Evolutionary conservation across 2,888 invertebrate genomes (phyloP).

Genomic region (Agrotis puta): DNA sequence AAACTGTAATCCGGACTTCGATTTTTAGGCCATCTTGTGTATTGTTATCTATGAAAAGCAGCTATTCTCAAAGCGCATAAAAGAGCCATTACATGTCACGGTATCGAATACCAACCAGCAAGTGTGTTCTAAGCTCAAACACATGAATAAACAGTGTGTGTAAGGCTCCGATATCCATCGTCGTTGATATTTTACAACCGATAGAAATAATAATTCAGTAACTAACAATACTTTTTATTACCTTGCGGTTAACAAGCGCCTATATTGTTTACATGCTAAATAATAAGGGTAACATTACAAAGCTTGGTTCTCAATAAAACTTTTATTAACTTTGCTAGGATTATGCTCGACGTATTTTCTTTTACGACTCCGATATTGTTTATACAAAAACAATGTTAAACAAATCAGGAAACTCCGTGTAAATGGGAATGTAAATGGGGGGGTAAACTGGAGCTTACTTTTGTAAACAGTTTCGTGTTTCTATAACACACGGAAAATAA

Average conservation of each 20-base stretch:
- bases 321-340: slow-evolving; percentile 65
- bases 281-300: slow-evolving; percentile 75
- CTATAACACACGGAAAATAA: not conserved
- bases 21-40: not conserved
- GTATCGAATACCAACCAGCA: slow-evolving; percentile 6
- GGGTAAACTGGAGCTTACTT: slow-evolving; percentile 16
- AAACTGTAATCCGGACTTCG: not conserved
- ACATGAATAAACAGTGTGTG: slow-evolving; percentile 29
- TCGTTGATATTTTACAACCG: slow-evolving; percentile 66
- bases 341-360: slow-evolving; percentile 57
- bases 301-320: slow-evolving; percentile 68
- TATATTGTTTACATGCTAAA: slow-evolving; percentile 75
- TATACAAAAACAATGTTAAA: slow-evolving; percentile 53
- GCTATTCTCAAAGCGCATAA: not conserved
- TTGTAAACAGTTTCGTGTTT: not conserved
- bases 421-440: too few species aligned
- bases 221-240: slow-evolving; percentile 72
- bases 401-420: slow-evolving; percentile 51
- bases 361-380: slow-evolving; percentile 63
- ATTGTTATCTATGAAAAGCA: not conserved
- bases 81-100: not conserved
- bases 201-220: slow-evolving; percentile 68
- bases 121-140: slow-evolving; percentile 10
- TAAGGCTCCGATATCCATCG: slow-evolving; percentile 47
- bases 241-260: slow-evolving; percentile 68